Base-by-base conservation (phyloP, 2,888 invertebrate species). In the Pachycephus smyrnensis region DNA sequence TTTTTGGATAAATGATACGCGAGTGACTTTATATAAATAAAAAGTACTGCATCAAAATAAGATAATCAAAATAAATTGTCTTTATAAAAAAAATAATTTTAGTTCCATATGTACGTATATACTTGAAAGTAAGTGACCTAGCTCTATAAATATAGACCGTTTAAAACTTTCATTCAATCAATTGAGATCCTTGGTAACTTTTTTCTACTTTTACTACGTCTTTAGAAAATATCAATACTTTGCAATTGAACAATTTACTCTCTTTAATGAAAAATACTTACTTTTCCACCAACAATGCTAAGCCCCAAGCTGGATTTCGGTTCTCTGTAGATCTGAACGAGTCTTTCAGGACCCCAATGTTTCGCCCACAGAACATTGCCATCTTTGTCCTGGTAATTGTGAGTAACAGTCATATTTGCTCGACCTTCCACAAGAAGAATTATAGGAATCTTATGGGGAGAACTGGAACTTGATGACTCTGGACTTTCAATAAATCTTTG, bases 281-380 rank as follows among this genome's bases (percentile, higher is more conserved):
- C 97, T 94, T 97, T 97, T 88, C 98, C 98, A 78, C 99, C 98
- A 68, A 99, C 98, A 86, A 99, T 99, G 92, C 98, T 98, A 90
- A 99, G 98, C 12, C 99, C 99, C 35, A 99, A 94, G 77, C 98
- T 97, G 83, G 96, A 95, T 68, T 95, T 95, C 40, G 94, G 94
- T 84, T 95, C 95, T 76, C 97, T 92, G 80, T 93, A 93, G 55
- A 98, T 93, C 82, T 95, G 94, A 73, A 98, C 96, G 15, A 94
- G 93, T 80, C 97, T 93, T 76, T 96, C 95, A 0, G 96, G 94
- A 4, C 98, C 97, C 98, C 98, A 98, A 83, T 96, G 95, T 88
- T 95, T 95, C 73, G 95, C 94, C 85, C 94, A 91, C 82, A 93
- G 92, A 77, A 92, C 92, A 89, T 93, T 89, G 84, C 91, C 90